A percentile compares a stretch with the other conserved stretches of the same genome.
Evolutionary conservation across 2,797 vertebrate genomes (phyloP).

Genomic region (Sebastes matsubarae): DNA sequence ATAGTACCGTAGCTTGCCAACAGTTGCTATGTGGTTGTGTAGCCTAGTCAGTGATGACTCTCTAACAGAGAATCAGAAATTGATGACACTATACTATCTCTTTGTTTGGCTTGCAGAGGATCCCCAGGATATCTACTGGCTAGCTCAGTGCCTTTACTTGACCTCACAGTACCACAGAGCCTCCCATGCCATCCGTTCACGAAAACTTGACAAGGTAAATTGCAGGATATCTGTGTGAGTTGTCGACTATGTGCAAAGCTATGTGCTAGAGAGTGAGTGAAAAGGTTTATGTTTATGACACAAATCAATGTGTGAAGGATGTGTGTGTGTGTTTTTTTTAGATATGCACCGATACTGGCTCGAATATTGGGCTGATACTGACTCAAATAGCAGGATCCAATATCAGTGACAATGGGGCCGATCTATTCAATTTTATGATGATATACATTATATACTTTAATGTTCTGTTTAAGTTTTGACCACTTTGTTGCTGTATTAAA

Average conservation of each 20-base stretch:
- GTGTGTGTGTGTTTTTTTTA: no score
- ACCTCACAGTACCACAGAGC: slow-evolving; percentile 98
- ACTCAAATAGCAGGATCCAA: no score
- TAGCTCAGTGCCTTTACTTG: slow-evolving; percentile 97
- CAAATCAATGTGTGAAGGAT: neutral
- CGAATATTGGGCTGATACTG: no score
- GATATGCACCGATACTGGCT: no score
- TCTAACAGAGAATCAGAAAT: neutral
- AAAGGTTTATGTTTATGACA: neutral
- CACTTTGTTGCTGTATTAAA: no score
- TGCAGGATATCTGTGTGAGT: neutral
- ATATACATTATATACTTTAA: no score
- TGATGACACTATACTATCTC: neutral
- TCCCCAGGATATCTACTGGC: slow-evolving; percentile 97
- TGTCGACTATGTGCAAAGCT: neutral
- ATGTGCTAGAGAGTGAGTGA: neutral
- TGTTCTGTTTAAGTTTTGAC: no score
- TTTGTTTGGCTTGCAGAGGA: slow-evolving; percentile 84
- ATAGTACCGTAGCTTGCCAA: neutral
- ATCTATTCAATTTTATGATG: no score
- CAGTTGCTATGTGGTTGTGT: neutral
- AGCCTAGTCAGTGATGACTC: neutral
- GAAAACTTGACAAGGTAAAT: slow-evolving; percentile 95
- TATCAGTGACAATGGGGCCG: no score
- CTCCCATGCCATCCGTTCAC: slow-evolving; percentile 94